Conservation (phyloP, 1,140 invertebrate species). For the Trachelipus rathkii region DNA sequence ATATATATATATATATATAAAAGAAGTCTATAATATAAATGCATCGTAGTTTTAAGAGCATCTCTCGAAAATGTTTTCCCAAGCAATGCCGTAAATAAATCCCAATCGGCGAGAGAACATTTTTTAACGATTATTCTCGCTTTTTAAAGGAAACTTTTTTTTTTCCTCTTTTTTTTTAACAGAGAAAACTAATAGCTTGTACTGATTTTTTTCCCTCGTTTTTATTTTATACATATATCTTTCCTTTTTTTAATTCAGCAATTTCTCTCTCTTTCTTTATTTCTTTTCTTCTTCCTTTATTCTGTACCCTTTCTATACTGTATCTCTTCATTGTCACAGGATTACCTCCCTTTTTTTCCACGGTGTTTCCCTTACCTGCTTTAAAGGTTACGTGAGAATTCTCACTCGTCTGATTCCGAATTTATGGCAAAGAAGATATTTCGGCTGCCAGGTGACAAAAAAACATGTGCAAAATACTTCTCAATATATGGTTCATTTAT, state of each 20-base stretch:
- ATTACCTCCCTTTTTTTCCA: neutral
- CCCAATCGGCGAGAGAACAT: no score
- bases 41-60: no score
- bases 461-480: neutral
- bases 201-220: neutral
- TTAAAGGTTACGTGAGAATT: conserved; percentile 1
- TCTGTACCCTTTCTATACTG: neutral
- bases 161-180: no score
- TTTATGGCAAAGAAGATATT: neutral
- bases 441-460: neutral
- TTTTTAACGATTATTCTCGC: no score
- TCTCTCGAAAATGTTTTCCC: no score
- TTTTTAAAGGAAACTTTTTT: no score
- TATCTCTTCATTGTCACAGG: neutral
- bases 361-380: neutral
- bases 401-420: neutral
- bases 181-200: no score
- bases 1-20: neutral
- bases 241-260: neutral
- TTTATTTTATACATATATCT: neutral
- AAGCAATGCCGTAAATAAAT: no score
- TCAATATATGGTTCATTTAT: neutral
- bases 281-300: neutral
- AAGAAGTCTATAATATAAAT: no score
- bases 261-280: neutral